Conservation (phyloP, 1,140 invertebrate species). For the Rhysida immarginata region DNA sequence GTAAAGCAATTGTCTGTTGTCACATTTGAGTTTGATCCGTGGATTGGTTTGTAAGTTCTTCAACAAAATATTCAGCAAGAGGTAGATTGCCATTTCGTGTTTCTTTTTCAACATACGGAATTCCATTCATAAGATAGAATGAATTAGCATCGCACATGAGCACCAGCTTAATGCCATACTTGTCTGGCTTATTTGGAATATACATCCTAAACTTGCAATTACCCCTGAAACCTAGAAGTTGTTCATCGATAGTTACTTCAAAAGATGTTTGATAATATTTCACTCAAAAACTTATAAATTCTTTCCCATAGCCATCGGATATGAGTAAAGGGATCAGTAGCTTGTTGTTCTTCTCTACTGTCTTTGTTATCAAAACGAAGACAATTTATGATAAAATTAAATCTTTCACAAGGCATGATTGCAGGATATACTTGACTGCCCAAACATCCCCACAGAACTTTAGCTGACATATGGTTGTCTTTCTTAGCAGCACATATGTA, state of each 20-base stretch:
- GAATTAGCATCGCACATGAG: background rate
- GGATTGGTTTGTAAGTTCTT: background rate
- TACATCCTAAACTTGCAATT: background rate
- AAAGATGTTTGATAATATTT: background rate
- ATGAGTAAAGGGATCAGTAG: too few species aligned
- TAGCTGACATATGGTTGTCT: too few species aligned
- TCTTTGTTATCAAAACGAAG: conserved; percentile 11
- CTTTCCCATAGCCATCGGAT: too few species aligned
- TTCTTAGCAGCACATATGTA: too few species aligned
- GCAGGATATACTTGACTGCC: too few species aligned
- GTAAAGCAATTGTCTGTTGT: too few species aligned
- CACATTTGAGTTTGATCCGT: too few species aligned
- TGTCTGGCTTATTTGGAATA: background rate
- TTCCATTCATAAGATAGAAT: background rate
- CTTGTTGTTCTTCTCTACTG: too few species aligned
- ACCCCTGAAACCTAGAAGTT: background rate
- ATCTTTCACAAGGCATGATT: conserved; percentile 7
- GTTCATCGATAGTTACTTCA: background rate
- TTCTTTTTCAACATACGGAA: background rate
- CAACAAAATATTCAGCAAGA: background rate
- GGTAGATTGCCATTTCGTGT: background rate
- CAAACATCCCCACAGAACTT: too few species aligned
- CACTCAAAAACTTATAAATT: background rate
- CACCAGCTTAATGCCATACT: background rate
- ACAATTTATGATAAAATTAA: conserved; percentile 3